phyloP scores from a whole-genome alignment of 2,888 invertebrate genomes.

The Calephelis perditalis region DNA sequence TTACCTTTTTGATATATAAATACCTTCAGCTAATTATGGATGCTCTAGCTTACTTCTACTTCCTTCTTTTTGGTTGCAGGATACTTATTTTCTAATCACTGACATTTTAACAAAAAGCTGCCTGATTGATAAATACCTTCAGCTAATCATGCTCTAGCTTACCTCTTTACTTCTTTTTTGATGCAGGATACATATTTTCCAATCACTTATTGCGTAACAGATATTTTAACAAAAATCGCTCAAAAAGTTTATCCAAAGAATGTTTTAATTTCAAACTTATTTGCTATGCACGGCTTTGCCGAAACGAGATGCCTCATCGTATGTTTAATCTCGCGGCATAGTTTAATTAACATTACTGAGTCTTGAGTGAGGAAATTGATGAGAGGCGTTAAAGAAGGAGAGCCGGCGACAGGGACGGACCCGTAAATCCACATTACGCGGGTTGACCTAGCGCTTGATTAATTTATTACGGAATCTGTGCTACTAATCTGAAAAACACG shows the following conservation, averaged over 20 bases:
- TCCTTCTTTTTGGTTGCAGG: too few relatives aligned
- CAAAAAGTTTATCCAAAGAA: constrained; percentile 11
- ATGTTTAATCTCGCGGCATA: constrained; percentile 60
- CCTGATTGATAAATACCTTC: too few relatives aligned
- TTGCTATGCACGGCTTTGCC: constrained; percentile 12
- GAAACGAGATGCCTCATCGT: constrained; percentile 21
- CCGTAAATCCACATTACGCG: constrained; percentile 63
- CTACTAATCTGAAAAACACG: constrained; percentile 50
- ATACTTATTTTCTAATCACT: too few relatives aligned
- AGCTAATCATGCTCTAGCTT: too few relatives aligned
- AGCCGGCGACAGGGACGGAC: constrained; percentile 31
- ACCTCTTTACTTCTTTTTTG: too few relatives aligned
- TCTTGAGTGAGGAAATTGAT: constrained; percentile 66
- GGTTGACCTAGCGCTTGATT: constrained; percentile 54
- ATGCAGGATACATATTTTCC: too few relatives aligned
- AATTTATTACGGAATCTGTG: constrained; percentile 60
- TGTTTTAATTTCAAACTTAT: constrained; percentile 12
- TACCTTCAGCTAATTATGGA: too few relatives aligned
- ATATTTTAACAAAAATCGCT: constrained; percentile 6
- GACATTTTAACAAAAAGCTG: too few relatives aligned
- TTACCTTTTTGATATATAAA: too few relatives aligned
- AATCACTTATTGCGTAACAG: not conserved
- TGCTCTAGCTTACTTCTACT: too few relatives aligned
- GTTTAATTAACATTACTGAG: constrained; percentile 71
- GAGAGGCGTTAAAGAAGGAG: constrained; percentile 54